A percentile compares a stretch with the other conserved stretches of the same genome.
phyloP scores from a whole-genome alignment of 2,888 invertebrate species.

The Cactoblastis cactorum region DNA sequence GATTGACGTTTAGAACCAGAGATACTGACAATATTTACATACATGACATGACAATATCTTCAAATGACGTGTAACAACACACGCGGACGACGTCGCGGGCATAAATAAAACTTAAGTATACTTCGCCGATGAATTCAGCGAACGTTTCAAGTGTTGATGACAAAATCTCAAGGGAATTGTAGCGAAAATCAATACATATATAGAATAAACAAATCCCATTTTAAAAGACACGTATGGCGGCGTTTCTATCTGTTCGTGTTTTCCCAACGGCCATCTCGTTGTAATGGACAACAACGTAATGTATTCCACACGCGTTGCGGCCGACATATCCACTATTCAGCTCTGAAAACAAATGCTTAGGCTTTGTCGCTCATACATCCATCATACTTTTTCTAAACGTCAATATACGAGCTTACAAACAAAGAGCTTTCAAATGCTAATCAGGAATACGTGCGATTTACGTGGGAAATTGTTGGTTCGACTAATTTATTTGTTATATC shows the following conservation, averaged over 20 bases:
- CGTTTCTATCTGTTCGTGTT: background rate
- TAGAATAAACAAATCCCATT: constrained; percentile 33
- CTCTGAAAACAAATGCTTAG: constrained; percentile 72
- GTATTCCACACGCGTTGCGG: constrained; percentile 66
- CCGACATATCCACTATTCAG: constrained; percentile 68
- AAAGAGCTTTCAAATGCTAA: constrained; percentile 75
- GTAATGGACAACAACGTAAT: constrained; percentile 35
- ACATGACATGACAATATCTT: too few species aligned
- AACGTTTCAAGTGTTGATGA: too few species aligned
- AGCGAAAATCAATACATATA: constrained; percentile 27
- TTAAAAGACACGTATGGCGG: constrained; percentile 35
- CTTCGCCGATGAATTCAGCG: too few species aligned
- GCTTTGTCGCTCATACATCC: constrained; percentile 64
- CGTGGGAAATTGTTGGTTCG: constrained; percentile 57
- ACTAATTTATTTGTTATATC: constrained; percentile 24
- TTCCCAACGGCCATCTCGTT: constrained; percentile 2
- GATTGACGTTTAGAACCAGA: too few species aligned
- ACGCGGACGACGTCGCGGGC: too few species aligned
- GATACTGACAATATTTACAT: too few species aligned
- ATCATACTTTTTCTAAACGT: constrained; percentile 74
- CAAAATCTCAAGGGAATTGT: constrained; percentile 5
- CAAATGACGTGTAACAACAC: too few species aligned
- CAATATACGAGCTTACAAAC: constrained; percentile 67
- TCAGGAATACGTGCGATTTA: constrained; percentile 62
- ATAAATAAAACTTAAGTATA: too few species aligned